Base-by-base conservation (phyloP, 2,888 invertebrate species). In the Protophormia terraenovae region DNA sequence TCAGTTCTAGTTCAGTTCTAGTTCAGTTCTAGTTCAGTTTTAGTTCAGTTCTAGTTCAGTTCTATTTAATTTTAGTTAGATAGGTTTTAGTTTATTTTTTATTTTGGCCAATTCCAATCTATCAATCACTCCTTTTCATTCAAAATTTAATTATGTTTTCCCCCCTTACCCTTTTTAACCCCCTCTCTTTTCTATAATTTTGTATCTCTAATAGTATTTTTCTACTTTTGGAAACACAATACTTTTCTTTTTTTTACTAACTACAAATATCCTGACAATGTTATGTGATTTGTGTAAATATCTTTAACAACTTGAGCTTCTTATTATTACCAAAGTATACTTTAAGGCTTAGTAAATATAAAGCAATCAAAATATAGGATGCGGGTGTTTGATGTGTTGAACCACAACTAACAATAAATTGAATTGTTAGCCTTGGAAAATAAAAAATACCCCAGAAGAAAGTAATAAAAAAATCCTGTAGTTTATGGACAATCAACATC, bases 401-500 rank as follows among this genome's bases (percentile, higher is more conserved):
- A 75, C 29, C 75, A 60, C 50, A 81, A 67, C 38, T 60, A 38
- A 60, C 22, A 38, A 75, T 69, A 75, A 75, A 81, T 67, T 50
- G 60, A 60, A 67, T 81, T 75, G 58, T 75, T 29, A 38, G 62
- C 22, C 19, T 10, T 35, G 16, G 4, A 16, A 16, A 16, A 16
- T 8, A 7, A 16, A 14, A 27, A 22, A 14, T 6, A 5, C 3
- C 62, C n/a, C 19, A 1, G 22, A 50, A 71, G 45, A 53, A 45
- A 19, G 32, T 7, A n/a, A 41, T 71, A 79, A 79, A 47, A 22
- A 77, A 71, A 14, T 50, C 0, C 22, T 67, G 3, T 77, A 58
- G 58, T 69, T 69, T 58, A 58, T 73, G 67, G 67, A 32, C 50
- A 29, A 50, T 60, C 38, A 81, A 67, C 81, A 84, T 84, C 67